Percentiles rank a stretch among this genome's conserved stretches.
These are phyloP conservation scores for Sipha flava DNA, from an alignment of 1,140 invertebrate genomes.

Conservation along the genomic window DNA sequence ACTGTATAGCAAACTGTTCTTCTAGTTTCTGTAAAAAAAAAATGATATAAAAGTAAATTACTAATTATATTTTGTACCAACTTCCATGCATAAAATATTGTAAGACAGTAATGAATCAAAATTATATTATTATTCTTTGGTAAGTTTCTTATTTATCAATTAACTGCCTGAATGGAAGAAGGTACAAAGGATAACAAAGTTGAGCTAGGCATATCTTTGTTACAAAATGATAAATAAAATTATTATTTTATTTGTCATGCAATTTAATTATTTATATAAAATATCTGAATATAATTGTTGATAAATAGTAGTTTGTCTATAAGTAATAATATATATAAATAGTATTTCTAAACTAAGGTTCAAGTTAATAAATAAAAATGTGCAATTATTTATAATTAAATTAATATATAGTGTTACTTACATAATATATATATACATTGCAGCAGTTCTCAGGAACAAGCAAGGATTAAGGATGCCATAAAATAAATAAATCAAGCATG, in stretches of 20 bases:
- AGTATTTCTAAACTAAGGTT: too few relatives aligned
- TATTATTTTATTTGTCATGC: neutral
- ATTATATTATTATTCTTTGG: too few relatives aligned
- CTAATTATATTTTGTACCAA: neutral
- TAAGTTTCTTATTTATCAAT: too few relatives aligned
- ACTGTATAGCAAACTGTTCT: constrained; percentile 70
- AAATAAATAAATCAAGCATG: neutral
- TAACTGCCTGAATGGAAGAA: too few relatives aligned
- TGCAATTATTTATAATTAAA: constrained; percentile 2
- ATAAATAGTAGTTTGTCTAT: too few relatives aligned
- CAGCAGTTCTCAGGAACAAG: neutral
- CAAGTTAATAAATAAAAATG: neutral
- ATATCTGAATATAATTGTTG: too few relatives aligned
- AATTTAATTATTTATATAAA: neutral
- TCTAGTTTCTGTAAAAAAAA: constrained; percentile 61
- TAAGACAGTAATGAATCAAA: too few relatives aligned
- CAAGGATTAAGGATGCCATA: neutral
- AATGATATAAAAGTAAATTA: neutral
- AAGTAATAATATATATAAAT: too few relatives aligned
- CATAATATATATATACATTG: neutral
- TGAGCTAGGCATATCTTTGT: too few relatives aligned
- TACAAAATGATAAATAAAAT: neutral
- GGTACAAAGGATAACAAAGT: too few relatives aligned
- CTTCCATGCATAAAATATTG: too few relatives aligned
- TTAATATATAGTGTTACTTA: constrained; percentile 26